Evolutionary conservation across 2,797 vertebrate species (phyloP).

Genomic region (Paguma larvata): DNA sequence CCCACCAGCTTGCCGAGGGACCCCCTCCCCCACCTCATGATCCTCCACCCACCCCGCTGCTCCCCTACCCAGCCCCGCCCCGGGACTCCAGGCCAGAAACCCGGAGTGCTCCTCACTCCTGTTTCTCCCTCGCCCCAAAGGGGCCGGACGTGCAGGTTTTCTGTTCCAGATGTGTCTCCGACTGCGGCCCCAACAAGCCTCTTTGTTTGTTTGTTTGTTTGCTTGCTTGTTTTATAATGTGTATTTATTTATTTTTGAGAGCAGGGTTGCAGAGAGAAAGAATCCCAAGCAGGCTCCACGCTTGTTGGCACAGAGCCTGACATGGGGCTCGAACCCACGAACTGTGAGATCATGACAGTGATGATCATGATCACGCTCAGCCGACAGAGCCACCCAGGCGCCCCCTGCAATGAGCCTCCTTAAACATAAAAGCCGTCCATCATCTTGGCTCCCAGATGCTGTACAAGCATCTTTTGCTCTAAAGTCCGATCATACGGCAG

Average conservation of each 20-base stretch:
- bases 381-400: too few relatives aligned
- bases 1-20: not conserved
- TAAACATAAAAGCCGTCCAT: not conserved
- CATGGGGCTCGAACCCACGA: too few relatives aligned
- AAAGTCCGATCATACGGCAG: too few relatives aligned
- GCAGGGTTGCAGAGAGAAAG: too few relatives aligned
- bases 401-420: not conserved
- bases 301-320: too few relatives aligned
- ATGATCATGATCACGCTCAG: too few relatives aligned
- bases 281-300: too few relatives aligned
- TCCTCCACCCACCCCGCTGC: not conserved
- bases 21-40: not conserved
- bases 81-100: not conserved
- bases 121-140: not conserved
- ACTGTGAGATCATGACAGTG: too few relatives aligned
- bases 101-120: not conserved
- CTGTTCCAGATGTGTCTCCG: not conserved
- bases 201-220: not conserved
- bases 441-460: not conserved
- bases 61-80: too few relatives aligned
- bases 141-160: not conserved
- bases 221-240: too few relatives aligned
- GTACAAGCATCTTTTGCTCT: not conserved
- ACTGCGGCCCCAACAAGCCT: fast-evolving
- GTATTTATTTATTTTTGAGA: too few relatives aligned